phyloP scores from a whole-genome alignment of 1,140 invertebrate genomes.

The Leguminivora glycinivorella region DNA sequence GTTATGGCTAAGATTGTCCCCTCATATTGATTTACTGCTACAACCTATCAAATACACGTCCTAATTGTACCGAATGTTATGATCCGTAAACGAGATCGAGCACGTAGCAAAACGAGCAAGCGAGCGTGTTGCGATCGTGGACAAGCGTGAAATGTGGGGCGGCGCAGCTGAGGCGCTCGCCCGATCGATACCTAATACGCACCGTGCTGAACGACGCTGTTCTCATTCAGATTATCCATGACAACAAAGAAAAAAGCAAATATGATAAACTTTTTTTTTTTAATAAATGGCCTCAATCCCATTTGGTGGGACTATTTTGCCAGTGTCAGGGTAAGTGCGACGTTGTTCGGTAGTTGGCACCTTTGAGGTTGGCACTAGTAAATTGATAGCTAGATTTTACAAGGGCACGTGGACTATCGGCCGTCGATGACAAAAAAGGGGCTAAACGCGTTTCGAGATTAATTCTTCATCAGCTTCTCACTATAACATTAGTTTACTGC shows the following conservation, averaged over 20 bases:
- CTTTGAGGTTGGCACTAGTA: too few species aligned
- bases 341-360: too few species aligned
- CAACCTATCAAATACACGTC: constrained; percentile 36
- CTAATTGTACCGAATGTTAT: constrained; percentile 47
- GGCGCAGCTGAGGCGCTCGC: constrained; percentile 61
- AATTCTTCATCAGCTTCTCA: too few species aligned
- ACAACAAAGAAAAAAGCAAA: constrained; percentile 21
- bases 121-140: constrained; percentile 49
- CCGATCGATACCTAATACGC: constrained; percentile 71
- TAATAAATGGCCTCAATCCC: too few species aligned
- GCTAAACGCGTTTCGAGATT: too few species aligned
- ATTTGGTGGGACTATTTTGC: too few species aligned
- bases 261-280: too few species aligned
- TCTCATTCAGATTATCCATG: constrained; percentile 49
- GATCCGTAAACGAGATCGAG: constrained; percentile 40
- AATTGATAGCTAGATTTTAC: too few species aligned
- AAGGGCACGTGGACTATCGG: too few species aligned
- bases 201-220: constrained; percentile 59
- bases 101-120: constrained; percentile 36
- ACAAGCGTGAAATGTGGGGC: constrained; percentile 68
- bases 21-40: not conserved
- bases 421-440: too few species aligned
- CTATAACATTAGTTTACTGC: too few species aligned
- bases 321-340: too few species aligned
- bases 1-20: not conserved